Percentiles rank a stretch among this genome's conserved stretches.
These are phyloP conservation scores for Monoplex corrugatus DNA, from an alignment of 2,888 invertebrate species.

Conservation along the genomic window DNA sequence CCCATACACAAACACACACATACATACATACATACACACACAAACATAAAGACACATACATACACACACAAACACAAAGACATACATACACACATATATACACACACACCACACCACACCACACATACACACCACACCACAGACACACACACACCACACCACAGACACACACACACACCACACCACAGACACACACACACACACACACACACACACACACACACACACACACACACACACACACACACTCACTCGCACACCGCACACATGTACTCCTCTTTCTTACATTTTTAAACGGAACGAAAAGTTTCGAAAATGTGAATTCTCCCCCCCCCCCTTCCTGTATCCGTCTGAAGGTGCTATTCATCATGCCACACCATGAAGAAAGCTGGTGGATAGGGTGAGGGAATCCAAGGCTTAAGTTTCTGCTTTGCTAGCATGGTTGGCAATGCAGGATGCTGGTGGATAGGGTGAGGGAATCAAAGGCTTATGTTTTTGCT, in stretches of 20 bases:
- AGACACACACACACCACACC: background rate
- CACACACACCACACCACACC: too few relatives aligned
- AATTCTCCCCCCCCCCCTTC: too few relatives aligned
- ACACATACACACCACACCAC: too few relatives aligned
- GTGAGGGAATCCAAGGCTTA: background rate
- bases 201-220: constrained; percentile 25
- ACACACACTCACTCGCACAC: background rate
- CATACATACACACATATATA: too few relatives aligned
- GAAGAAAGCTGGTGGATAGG: too few relatives aligned
- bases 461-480: too few relatives aligned
- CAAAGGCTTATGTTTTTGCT: too few relatives aligned
- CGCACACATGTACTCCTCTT: background rate
- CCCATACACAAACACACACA: background rate
- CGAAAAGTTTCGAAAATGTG: background rate
- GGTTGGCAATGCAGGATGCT: too few relatives aligned
- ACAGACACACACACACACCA: background rate
- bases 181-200: background rate
- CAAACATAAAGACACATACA: too few relatives aligned
- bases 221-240: constrained; percentile 37
- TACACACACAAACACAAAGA: background rate
- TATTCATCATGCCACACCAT: too few relatives aligned
- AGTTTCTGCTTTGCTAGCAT: background rate
- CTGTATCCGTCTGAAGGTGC: too few relatives aligned
- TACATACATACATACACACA: background rate
- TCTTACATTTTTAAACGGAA: background rate